Conservation (phyloP, 2,113 vertebrate genomes). For the Hemicordylus capensis region DNA sequence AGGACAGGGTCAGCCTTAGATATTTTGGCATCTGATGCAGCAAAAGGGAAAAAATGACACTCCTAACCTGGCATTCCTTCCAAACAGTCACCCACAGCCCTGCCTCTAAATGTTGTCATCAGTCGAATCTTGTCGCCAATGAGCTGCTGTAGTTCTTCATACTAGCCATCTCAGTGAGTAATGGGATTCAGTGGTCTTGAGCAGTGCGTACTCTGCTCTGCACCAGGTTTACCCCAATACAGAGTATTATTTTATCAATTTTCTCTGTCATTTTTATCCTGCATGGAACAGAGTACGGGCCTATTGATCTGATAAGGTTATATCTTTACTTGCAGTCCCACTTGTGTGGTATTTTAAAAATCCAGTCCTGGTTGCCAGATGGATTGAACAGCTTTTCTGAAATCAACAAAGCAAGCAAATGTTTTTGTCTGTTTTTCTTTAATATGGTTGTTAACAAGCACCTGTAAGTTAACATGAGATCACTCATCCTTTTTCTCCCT, state of each 20-base stretch:
- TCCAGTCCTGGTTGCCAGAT: neutral
- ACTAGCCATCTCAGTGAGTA: neutral
- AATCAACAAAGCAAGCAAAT: conserved; percentile 6
- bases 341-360: neutral
- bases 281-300: neutral
- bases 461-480: neutral
- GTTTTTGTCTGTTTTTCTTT: neutral
- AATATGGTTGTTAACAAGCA: neutral
- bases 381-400: neutral
- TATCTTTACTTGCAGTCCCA: neutral
- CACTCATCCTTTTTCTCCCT: neutral
- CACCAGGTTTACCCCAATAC: neutral
- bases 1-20: neutral
- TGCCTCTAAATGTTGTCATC: neutral
- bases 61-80: neutral
- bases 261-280: neutral
- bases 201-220: neutral
- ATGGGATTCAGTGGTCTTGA: neutral
- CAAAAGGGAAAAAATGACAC: neutral
- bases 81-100: neutral
- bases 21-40: neutral
- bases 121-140: neutral
- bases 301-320: neutral
- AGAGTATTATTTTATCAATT: neutral
- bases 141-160: neutral